Percentiles rank a stretch among this genome's conserved stretches.
Conservation (phyloP, 2,888 invertebrate species). For the Neoaliturus tenellus region DNA sequence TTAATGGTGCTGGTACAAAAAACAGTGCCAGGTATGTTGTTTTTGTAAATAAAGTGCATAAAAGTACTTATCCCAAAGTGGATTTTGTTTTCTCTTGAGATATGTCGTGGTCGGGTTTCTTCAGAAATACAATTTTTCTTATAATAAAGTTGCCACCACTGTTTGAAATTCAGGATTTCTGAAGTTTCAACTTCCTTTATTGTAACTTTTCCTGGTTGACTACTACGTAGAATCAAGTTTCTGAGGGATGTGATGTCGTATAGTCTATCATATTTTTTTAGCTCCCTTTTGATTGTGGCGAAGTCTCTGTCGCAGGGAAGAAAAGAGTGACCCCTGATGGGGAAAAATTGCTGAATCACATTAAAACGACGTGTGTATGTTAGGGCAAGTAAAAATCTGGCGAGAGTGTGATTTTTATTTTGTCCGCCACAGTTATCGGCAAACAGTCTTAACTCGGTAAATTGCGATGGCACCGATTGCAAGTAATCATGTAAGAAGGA, state of each 20-base stretch:
- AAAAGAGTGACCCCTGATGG: slow-evolving; percentile 63
- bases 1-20: slow-evolving; percentile 45
- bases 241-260: slow-evolving; percentile 48
- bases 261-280: slow-evolving; percentile 60
- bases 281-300: slow-evolving; percentile 59
- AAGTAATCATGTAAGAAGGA: slow-evolving; percentile 53
- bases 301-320: slow-evolving; percentile 63
- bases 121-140: slow-evolving; percentile 57
- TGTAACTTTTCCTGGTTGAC: slow-evolving; percentile 54
- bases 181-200: slow-evolving; percentile 55
- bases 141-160: slow-evolving; percentile 60
- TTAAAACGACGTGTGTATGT: slow-evolving; percentile 60
- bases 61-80: slow-evolving; percentile 56
- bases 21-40: slow-evolving; percentile 13
- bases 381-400: slow-evolving; percentile 58
- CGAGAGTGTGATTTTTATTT: slow-evolving; percentile 64
- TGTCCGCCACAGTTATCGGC: slow-evolving; percentile 67
- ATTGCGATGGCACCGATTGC: neutral
- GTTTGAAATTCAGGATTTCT: slow-evolving; percentile 60
- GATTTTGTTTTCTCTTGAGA: slow-evolving; percentile 46
- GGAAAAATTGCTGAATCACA: slow-evolving; percentile 61
- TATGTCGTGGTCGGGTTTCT: slow-evolving; percentile 48
- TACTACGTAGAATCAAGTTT: slow-evolving; percentile 8
- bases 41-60: slow-evolving; percentile 55
- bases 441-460: slow-evolving; percentile 63